Conservation (phyloP, 2,797 vertebrate genomes). For the Pantherophis vulpinus region DNA sequence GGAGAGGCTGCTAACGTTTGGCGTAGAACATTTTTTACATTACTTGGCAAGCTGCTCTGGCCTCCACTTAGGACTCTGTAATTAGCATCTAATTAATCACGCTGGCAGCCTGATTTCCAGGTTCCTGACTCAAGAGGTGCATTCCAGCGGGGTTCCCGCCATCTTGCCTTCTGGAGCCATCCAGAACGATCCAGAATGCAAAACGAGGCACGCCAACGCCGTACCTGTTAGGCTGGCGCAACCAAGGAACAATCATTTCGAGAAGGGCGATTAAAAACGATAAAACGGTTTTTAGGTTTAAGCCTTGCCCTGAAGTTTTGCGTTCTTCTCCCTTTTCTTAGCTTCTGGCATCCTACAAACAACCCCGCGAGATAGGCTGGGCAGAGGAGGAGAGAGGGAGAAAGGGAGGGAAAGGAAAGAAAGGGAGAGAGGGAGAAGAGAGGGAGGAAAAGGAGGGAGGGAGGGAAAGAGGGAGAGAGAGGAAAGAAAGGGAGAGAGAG, state of each 20-base stretch:
- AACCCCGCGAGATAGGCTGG: background rate
- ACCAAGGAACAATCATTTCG: accelerated
- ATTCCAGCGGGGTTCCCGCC: too few species aligned
- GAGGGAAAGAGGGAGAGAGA: too few species aligned
- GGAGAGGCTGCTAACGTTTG: background rate
- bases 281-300: background rate
- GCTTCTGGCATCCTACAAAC: background rate
- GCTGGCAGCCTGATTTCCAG: background rate
- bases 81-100: constrained; percentile 28
- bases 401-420: too few species aligned
- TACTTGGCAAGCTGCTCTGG: background rate
- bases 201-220: accelerated
- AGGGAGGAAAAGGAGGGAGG: too few species aligned
- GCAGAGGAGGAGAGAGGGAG: too few species aligned
- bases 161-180: background rate
- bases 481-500: too few species aligned
- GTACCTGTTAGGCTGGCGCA: background rate
- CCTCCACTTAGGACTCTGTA: constrained; percentile 7
- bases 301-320: background rate
- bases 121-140: background rate
- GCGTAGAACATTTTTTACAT: background rate
- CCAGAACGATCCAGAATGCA: background rate
- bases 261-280: background rate
- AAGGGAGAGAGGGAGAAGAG: too few species aligned
- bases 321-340: too few species aligned